These are phyloP conservation scores for Pygmarrhopalites habei DNA, from an alignment of 1,140 invertebrate genomes.

Conservation along the genomic window DNA sequence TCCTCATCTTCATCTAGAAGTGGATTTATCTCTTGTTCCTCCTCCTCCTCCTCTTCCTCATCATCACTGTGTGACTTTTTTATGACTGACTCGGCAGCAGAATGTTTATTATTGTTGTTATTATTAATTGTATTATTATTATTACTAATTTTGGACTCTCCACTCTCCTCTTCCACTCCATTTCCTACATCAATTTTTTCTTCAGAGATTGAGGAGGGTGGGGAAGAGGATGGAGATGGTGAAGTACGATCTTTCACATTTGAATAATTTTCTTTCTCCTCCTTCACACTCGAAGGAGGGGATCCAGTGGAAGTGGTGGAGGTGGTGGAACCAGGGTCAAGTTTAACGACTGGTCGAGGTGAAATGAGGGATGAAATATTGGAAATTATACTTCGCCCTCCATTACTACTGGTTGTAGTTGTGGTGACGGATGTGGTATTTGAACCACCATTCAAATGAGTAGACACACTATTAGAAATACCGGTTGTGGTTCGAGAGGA, in stretches of 20 bases:
- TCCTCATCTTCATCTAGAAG: conserved; percentile 12
- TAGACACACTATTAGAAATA: too few relatives aligned
- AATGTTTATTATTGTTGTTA: conserved; percentile 15
- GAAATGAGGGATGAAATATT: conserved; percentile 3
- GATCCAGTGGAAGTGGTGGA: neutral
- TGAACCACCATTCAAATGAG: too few relatives aligned
- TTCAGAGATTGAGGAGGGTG: neutral
- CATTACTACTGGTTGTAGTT: neutral
- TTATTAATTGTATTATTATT: conserved; percentile 21
- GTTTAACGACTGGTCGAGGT: neutral
- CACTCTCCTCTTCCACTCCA: too few relatives aligned
- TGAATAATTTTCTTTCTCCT: neutral
- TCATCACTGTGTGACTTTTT: conserved; percentile 9
- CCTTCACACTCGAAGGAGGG: neutral
- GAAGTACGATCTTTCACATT: too few relatives aligned
- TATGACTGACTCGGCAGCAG: conserved; percentile 2
- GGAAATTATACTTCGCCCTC: neutral
- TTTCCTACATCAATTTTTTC: conserved; percentile 2
- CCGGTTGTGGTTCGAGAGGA: too few relatives aligned
- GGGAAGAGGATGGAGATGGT: neutral
- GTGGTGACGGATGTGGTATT: too few relatives aligned
- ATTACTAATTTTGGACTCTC: too few relatives aligned
- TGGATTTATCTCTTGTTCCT: neutral
- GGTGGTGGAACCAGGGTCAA: neutral
- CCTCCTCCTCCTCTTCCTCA: conserved; percentile 15